Evolutionary conservation across 2,797 vertebrate species (phyloP), one percentile per base, ranked within the genome.

Genomic region (Syndactyla subalaris): DNA sequence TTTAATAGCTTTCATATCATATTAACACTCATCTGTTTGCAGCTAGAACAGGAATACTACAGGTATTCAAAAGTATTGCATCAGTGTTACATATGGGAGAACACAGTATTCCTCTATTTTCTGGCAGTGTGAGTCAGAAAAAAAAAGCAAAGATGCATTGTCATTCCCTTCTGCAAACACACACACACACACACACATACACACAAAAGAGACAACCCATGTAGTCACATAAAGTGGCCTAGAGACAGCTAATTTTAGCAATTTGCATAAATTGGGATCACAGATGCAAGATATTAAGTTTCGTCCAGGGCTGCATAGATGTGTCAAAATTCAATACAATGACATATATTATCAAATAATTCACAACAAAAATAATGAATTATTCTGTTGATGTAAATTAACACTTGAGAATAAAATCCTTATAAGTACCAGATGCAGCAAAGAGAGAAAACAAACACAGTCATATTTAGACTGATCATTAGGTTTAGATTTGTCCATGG

Each of bases 301-400:
- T 59, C 26, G n/a, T 23, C 32, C 79, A 87, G 46, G 34, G 38
- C 30, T 57, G 41, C 23, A 24, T 32, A 62, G 32, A 46, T 91
- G 34, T 81, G 88, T 76, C 20, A 94, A 94, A 73, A 45, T 65
- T 61, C 14, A 83, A 76, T 80, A 76, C 18, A 94, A 38, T 76
- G 52, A 38, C 73, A 45, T 27, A 34, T 82, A 73, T 70, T 88
- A 77, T 51, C 52, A 85, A 86, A 83, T 82, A 88, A 79, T 48
- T 87, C 32, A 58, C 11, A 94, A 83, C 57, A 97, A 80, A 41
- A 92, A 76, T 82, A 80, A 83, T 39, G 55, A 85, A 89, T 95
- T 92, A 90, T 85, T 94, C 45, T 76, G 51, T 90, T 95, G 81
- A 21, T 79, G 36, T 71, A 88, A 89, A 73, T 85, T 92, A 93